These are phyloP conservation scores for Nymphalis c-album DNA, from an alignment of 2,888 invertebrate genomes.

Conservation along the genomic window DNA sequence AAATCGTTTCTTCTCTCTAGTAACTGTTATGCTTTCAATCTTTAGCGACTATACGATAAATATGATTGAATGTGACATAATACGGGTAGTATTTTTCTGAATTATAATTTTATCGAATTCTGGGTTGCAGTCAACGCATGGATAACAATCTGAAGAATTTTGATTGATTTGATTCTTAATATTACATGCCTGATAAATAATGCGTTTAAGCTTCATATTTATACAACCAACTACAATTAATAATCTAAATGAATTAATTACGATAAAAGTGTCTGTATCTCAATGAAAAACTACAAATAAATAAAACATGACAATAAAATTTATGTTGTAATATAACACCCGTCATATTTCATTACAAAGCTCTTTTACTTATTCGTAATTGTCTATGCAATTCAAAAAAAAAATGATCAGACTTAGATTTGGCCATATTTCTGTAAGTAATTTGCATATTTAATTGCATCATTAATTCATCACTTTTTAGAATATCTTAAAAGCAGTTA, in stretches of 20 bases:
- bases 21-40: slow-evolving; percentile 15
- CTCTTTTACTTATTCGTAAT: not conserved
- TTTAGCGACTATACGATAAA: slow-evolving; percentile 13
- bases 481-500: no score
- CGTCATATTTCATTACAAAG: slow-evolving; percentile 17
- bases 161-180: no score
- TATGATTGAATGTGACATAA: slow-evolving; percentile 46
- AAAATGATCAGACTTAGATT: no score
- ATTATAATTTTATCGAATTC: slow-evolving; percentile 38
- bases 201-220: no score
- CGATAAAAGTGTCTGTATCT: slow-evolving; percentile 8
- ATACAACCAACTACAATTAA: no score
- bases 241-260: slow-evolving; percentile 12
- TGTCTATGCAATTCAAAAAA: not conserved
- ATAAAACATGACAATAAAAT: slow-evolving; percentile 24
- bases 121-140: slow-evolving; percentile 51
- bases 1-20: slow-evolving; percentile 3
- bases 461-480: no score
- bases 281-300: slow-evolving; percentile 20
- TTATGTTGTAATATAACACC: slow-evolving; percentile 29
- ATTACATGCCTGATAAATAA: no score
- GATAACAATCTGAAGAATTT: no score
- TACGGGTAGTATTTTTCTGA: no score
- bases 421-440: no score
- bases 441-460: no score